Evolutionary conservation across 2,888 invertebrate species (phyloP).

Genomic region (Pharmacophagus antenor): DNA sequence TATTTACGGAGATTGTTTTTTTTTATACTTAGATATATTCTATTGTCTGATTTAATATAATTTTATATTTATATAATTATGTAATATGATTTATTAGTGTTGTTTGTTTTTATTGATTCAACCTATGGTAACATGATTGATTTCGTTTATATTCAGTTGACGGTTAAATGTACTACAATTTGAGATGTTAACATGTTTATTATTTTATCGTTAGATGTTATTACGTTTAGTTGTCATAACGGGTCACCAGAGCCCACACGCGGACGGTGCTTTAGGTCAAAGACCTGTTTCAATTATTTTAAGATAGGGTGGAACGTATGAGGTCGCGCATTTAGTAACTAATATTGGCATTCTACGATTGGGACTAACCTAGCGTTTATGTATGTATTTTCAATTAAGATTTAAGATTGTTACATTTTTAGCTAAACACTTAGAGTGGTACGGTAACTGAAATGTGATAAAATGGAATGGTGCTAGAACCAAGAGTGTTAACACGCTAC

Average conservation of each 20-base stretch:
- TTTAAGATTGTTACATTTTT: constrained; percentile 82
- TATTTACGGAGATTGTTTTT: constrained; percentile 82
- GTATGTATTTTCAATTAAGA: constrained; percentile 79
- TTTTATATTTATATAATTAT: constrained; percentile 78
- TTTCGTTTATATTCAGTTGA: constrained; percentile 65
- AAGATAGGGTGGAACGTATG: constrained; percentile 69
- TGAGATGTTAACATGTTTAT: constrained; percentile 68
- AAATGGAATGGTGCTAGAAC: constrained; percentile 82
- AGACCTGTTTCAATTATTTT: constrained; percentile 73
- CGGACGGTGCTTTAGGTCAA: constrained; percentile 70
- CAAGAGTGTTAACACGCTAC: constrained; percentile 81
- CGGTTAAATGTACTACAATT: constrained; percentile 48
- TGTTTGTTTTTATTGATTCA: constrained; percentile 80
- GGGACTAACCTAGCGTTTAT: constrained; percentile 82
- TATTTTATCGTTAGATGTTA: constrained; percentile 70
- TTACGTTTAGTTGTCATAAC: constrained; percentile 50
- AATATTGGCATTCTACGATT: constrained; percentile 82
- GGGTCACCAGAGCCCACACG: constrained; percentile 40
- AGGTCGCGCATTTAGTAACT: constrained; percentile 79
- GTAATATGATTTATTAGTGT: constrained; percentile 80
- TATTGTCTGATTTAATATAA: constrained; percentile 81
- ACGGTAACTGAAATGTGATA: constrained; percentile 82
- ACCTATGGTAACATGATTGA: constrained; percentile 63
- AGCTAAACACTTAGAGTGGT: constrained; percentile 82
- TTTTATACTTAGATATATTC: constrained; percentile 81